Evolutionary conservation across 2,113 vertebrate species (phyloP).

Genomic region (Apteryx owenii): DNA sequence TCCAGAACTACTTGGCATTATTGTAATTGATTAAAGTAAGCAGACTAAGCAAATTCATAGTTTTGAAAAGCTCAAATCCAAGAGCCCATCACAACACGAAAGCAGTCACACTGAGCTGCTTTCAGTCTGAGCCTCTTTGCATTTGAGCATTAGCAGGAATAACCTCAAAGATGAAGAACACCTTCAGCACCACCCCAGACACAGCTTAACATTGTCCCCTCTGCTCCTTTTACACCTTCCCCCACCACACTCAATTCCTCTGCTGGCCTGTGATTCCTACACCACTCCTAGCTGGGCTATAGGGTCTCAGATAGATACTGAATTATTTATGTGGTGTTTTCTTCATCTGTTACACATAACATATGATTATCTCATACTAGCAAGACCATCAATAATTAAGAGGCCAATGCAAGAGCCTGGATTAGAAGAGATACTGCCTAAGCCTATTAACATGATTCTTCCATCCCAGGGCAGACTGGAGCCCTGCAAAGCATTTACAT

Average conservation of each 20-base stretch:
- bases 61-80: neutral
- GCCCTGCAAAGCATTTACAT: neutral
- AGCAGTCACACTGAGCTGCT: neutral
- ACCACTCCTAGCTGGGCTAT: neutral
- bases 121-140: neutral
- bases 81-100: neutral
- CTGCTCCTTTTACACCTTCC: neutral
- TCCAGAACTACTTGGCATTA: neutral
- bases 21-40: neutral
- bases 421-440: neutral
- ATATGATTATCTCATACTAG: fast-evolving
- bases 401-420: neutral
- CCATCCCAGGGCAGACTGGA: neutral
- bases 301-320: neutral
- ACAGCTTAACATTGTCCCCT: neutral
- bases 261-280: neutral
- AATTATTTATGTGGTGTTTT: neutral
- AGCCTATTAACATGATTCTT: neutral
- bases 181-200: neutral
- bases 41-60: neutral
- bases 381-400: neutral
- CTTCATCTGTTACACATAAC: neutral
- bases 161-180: neutral
- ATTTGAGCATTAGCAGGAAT: neutral
- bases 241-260: neutral